A percentile compares a stretch with the other conserved stretches of the same genome.
These are phyloP conservation scores for Leuciscus idus DNA, from an alignment of 2,113 vertebrate genomes.

Conservation along the genomic window DNA sequence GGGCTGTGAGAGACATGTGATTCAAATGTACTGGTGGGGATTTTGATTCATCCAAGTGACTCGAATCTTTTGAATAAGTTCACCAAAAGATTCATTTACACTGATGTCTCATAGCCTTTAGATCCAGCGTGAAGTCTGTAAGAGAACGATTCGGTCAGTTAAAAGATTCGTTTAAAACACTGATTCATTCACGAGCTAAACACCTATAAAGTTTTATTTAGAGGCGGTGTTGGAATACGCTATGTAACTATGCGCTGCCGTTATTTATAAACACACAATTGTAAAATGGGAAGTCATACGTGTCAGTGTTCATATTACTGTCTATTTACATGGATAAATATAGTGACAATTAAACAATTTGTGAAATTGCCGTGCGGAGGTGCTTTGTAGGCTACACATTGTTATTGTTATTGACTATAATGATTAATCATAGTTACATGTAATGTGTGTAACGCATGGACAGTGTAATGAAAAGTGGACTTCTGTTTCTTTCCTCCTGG, in stretches of 20 bases:
- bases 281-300: background rate
- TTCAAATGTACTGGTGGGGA: background rate
- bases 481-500: too few species aligned
- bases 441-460: too few species aligned
- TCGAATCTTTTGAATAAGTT: slow-evolving; percentile 3
- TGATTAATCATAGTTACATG: too few species aligned
- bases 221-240: slow-evolving; percentile 6
- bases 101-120: background rate
- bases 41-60: background rate
- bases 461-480: too few species aligned
- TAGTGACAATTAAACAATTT: background rate
- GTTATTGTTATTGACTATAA: background rate
- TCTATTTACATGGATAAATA: background rate
- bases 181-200: background rate
- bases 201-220: slow-evolving; percentile 21
- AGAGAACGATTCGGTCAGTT: background rate
- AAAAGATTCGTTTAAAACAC: background rate
- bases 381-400: background rate
- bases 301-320: background rate
- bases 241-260: background rate
- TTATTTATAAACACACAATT: slow-evolving; percentile 25
- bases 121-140: background rate
- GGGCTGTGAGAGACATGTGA: background rate
- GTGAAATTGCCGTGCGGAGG: background rate
- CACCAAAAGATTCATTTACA: background rate